Base-by-base conservation (phyloP, 2,888 invertebrate genomes). In the Ennomos fuscantarius region DNA sequence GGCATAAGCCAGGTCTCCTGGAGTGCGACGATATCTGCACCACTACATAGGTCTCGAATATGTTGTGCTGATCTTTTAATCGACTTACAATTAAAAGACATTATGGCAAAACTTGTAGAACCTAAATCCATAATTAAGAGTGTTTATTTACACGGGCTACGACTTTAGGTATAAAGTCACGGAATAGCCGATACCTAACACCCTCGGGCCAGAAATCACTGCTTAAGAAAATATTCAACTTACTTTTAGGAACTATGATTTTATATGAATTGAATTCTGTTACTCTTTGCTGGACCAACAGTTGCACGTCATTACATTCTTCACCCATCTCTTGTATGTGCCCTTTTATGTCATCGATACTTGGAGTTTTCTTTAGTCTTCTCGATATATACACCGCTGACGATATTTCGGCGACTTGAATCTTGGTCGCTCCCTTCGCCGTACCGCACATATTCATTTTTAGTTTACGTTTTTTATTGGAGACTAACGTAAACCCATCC, bases 71-170 rank as follows among this genome's bases (percentile, higher is more conserved):
- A 54, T 10, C 59, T 40, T 39, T 54, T 50, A 40, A 54, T 42
- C 3, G 54, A 54, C 15, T 53, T 59, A 36, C 59, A 59, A 41
- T 59, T 55, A 59, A 59, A 59, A 35, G 48, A 33, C 8, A 43
- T 44, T 45, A 41, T 15, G 1, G n/a, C n/a, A 43, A 39, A 53
- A 43, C 1, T 37, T 2, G n/a, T 47, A 31, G 15, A 12, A 24
- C 13, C 15, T 41, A 34, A 9, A 41, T 41, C 49, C 40, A 49
- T 49, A 33, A 15, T 33, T n/a, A n/a, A n/a, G n/a, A 34, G 2
- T 48, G 13, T 37, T 48, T 37, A 9, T 5, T 5, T 11, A 3
- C 8, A 42, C 41, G 42, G 24, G 11, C 3, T 13, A 10, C 8
- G n/a, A 33, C 42, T 41, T n/a, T n/a, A n/a, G n/a, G n/a, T n/a